Conservation (phyloP, 2,888 invertebrate species). For the Trachelus tabidus region DNA sequence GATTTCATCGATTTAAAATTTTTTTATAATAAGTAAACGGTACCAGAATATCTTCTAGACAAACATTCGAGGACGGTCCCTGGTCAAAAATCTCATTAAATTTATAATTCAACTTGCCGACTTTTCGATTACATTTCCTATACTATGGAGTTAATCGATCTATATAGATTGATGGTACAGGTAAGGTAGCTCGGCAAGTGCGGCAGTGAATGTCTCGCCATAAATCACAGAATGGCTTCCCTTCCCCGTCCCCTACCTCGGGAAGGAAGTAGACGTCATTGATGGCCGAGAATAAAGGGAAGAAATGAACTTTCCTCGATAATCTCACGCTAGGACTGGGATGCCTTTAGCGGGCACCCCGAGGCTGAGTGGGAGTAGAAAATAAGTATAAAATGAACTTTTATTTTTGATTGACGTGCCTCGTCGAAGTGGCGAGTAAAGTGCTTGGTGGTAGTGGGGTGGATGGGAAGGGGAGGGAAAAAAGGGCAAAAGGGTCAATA, state of each 20-base stretch:
- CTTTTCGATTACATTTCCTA: not conserved
- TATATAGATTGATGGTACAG: constrained; percentile 1
- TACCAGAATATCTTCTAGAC: not conserved
- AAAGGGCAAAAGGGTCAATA: constrained; percentile 13
- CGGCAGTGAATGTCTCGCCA: constrained; percentile 5
- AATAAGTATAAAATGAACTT: constrained; percentile 15
- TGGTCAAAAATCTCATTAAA: not conserved
- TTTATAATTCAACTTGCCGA: not conserved
- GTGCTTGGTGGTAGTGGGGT: not conserved
- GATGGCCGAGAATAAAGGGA: constrained; percentile 1
- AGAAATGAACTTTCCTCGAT: not conserved
- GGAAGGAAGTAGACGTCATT: constrained; percentile 6
- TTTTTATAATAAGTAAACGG: not conserved
- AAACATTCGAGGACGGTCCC: not conserved
- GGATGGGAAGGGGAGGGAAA: not conserved
- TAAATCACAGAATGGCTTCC: not conserved
- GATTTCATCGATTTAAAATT: not conserved
- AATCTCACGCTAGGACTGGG: not conserved
- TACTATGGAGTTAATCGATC: constrained; percentile 10
- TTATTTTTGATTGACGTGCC: constrained; percentile 34
- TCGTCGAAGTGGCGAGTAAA: not conserved
- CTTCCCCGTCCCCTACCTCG: not conserved
- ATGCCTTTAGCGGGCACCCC: not conserved
- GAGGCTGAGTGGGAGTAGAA: constrained; percentile 16
- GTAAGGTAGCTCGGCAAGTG: not conserved